Conservation (phyloP, 2,797 vertebrate species). For the Halcyon smyrnensis region DNA sequence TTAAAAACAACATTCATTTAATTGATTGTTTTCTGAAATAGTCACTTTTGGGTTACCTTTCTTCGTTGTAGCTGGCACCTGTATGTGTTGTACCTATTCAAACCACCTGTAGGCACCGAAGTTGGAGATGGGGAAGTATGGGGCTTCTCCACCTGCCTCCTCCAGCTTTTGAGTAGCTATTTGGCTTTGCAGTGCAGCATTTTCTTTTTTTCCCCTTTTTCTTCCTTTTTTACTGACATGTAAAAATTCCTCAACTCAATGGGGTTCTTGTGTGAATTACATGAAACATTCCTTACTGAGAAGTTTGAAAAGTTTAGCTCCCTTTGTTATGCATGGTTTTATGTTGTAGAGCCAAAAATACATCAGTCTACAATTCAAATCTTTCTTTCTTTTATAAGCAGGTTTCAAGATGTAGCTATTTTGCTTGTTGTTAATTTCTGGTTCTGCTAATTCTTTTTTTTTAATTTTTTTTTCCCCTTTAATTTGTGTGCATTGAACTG, state of each 20-base stretch:
- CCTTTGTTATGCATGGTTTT: not conserved
- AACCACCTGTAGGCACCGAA: not conserved
- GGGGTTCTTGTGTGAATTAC: not conserved
- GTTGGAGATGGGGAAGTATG: not conserved
- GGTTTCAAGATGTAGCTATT: not conserved
- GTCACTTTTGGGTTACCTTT: not conserved
- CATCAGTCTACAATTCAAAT: not conserved
- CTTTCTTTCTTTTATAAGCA: not conserved
- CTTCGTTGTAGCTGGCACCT: not conserved
- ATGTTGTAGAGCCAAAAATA: not conserved
- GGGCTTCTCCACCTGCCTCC: not conserved
- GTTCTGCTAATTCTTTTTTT: not conserved
- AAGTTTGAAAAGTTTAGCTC: not conserved
- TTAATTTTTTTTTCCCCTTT: not conserved
- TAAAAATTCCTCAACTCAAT: not conserved
- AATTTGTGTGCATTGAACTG: not conserved
- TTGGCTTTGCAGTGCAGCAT: not conserved
- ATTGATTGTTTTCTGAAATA: not conserved
- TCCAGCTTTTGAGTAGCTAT: not conserved
- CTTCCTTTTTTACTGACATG: not conserved
- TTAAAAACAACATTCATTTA: not conserved
- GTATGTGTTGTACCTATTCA: not conserved
- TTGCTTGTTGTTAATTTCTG: slow-evolving; percentile 17
- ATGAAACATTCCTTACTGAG: not conserved
- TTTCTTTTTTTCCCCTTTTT: not conserved